Evolutionary conservation across 2,797 vertebrate species (phyloP).

Genomic region (Lemur catta): DNA sequence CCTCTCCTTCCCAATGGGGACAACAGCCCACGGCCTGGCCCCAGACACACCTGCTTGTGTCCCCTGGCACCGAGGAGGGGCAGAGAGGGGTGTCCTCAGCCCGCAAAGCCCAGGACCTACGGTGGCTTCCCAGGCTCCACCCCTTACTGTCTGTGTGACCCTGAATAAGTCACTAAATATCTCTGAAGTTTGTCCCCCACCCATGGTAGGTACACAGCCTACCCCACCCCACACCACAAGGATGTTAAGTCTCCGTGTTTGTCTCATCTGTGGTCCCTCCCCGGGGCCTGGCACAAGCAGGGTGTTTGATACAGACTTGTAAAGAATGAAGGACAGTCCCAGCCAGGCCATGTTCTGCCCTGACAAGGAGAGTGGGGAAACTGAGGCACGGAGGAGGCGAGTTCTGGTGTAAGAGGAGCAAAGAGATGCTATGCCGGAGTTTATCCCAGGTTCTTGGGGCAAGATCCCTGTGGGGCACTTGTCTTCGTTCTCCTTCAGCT

Average conservation of each 20-base stretch:
- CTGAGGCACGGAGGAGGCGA: background rate
- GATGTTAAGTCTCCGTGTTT: background rate
- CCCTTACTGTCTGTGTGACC: background rate
- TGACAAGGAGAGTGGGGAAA: background rate
- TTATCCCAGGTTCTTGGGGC: background rate
- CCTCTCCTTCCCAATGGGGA: background rate
- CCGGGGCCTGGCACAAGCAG: background rate
- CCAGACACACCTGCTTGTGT: too few species aligned
- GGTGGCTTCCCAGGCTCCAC: background rate
- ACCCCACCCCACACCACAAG: accelerated
- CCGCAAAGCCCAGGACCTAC: background rate
- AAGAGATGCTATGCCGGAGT: accelerated
- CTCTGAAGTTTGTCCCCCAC: background rate
- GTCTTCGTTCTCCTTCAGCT: too few species aligned
- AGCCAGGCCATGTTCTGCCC: background rate
- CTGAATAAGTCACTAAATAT: background rate
- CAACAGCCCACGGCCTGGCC: accelerated
- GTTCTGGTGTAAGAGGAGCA: background rate
- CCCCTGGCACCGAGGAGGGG: background rate
- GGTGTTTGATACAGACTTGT: background rate
- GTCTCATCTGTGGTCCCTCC: background rate
- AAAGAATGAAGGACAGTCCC: background rate
- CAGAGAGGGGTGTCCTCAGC: accelerated
- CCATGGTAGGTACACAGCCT: background rate
- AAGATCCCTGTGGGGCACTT: accelerated